A percentile compares a stretch with the other conserved stretches of the same genome.
Evolutionary conservation across 2,797 vertebrate genomes (phyloP).

Genomic region (Gobionotothen gibberifrons): DNA sequence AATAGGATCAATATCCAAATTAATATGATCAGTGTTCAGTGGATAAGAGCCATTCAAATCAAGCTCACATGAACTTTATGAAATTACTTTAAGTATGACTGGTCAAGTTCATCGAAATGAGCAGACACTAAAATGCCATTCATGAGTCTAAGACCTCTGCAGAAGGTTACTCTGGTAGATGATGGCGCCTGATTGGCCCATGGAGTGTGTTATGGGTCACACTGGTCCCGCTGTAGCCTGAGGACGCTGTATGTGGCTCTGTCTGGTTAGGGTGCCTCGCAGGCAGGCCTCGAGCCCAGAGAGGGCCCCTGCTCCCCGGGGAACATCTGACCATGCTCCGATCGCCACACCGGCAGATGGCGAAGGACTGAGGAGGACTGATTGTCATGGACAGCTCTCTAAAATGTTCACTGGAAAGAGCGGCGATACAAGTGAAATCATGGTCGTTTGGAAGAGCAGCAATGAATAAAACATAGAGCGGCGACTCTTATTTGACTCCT

Average conservation of each 20-base stretch:
- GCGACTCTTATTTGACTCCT: conserved; percentile 74
- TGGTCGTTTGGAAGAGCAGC: conserved; percentile 8
- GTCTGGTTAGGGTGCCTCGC: conserved; percentile 58
- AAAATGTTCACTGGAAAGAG: conserved; percentile 50
- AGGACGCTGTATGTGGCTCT: conserved; percentile 61
- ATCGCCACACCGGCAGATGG: conserved; percentile 63
- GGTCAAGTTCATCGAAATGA: not conserved
- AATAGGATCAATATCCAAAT: conserved; percentile 13
- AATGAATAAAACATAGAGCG: conserved; percentile 76
- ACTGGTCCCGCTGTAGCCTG: conserved; percentile 38
- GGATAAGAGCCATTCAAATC: conserved; percentile 7
- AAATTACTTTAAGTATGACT: conserved; percentile 2
- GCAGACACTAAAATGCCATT: not conserved
- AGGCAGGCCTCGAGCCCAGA: conserved; percentile 58
- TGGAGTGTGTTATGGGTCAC: conserved; percentile 34
- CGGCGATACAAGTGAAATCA: conserved; percentile 51
- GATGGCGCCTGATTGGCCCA: conserved; percentile 1
- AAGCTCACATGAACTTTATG: not conserved
- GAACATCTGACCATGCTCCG: conserved; percentile 51
- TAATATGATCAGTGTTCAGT: not conserved
- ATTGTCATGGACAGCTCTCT: conserved; percentile 37
- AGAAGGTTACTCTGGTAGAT: conserved; percentile 1
- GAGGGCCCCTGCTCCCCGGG: conserved; percentile 46
- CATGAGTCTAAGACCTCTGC: too few species aligned
- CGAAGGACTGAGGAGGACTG: conserved; percentile 35